These are phyloP conservation scores for Peromyscus nudipes DNA, from an alignment of 2,797 vertebrate genomes.

Conservation along the genomic window DNA sequence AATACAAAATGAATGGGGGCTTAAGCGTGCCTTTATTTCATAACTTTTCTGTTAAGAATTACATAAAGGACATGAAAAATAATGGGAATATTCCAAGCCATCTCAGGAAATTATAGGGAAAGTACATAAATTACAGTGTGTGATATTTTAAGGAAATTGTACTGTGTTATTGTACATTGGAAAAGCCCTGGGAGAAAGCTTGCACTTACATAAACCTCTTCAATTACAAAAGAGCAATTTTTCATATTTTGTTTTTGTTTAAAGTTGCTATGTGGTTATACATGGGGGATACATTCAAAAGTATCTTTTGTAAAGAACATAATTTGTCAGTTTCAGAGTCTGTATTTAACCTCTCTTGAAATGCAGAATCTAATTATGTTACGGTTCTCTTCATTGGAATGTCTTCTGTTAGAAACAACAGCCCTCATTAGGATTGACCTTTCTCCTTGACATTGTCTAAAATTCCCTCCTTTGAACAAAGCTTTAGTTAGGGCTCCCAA, in stretches of 20 bases:
- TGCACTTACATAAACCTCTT: background rate
- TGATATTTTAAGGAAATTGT: conserved; percentile 49
- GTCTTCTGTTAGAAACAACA: background rate
- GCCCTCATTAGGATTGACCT: background rate
- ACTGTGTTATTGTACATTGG: background rate
- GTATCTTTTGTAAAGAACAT: background rate
- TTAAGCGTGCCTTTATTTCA: conserved; percentile 56
- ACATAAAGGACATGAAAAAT: conserved; percentile 37
- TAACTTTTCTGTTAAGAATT: conserved; percentile 12
- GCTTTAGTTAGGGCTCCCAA: background rate
- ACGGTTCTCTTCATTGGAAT: background rate
- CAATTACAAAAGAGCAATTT: conserved; percentile 48
- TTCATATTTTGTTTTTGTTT: conserved; percentile 56
- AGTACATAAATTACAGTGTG: conserved; percentile 63
- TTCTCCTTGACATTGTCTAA: background rate
- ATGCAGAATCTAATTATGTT: background rate
- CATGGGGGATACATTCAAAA: background rate
- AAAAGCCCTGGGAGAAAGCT: background rate
- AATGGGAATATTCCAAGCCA: conserved; percentile 58
- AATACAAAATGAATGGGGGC: background rate
- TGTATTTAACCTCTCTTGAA: background rate
- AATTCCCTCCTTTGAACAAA: background rate
- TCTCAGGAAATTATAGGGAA: conserved; percentile 58
- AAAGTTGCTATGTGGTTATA: background rate
- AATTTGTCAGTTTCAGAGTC: background rate